Evolutionary conservation across 2,888 invertebrate genomes (phyloP).

Genomic region (Amiota mariae): DNA sequence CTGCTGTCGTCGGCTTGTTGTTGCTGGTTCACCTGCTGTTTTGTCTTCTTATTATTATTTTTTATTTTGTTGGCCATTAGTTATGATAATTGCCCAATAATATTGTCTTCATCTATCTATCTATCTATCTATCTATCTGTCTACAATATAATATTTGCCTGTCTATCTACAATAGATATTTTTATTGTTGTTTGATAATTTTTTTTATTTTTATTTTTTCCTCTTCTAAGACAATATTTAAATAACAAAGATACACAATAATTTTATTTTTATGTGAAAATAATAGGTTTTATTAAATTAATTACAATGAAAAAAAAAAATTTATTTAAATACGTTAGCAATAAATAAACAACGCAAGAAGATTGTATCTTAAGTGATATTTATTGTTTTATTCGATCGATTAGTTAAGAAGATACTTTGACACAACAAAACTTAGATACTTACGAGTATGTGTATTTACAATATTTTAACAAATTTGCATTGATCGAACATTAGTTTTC

Average conservation of each 20-base stretch:
- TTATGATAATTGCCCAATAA: slow-evolving; percentile 29
- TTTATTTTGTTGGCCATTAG: slow-evolving; percentile 13
- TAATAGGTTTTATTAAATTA: slow-evolving; percentile 62
- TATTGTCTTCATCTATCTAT: neutral
- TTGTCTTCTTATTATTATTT: too few species aligned
- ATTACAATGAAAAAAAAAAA: slow-evolving; percentile 44
- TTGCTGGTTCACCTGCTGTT: neutral
- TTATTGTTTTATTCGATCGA: slow-evolving; percentile 20
- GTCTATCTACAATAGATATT: too few species aligned
- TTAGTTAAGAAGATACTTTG: neutral
- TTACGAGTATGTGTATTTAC: too few species aligned
- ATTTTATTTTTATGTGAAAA: slow-evolving; percentile 40
- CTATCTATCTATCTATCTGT: too few species aligned
- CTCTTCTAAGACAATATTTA: neutral
- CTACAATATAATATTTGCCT: too few species aligned
- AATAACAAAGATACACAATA: slow-evolving; percentile 5
- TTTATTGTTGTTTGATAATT: too few species aligned
- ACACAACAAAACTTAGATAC: neutral
- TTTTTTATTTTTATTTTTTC: too few species aligned
- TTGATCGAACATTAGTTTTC: neutral
- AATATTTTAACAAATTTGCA: neutral
- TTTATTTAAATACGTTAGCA: slow-evolving; percentile 11
- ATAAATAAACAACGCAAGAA: slow-evolving; percentile 16
- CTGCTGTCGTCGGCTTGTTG: slow-evolving; percentile 15
- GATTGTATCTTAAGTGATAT: slow-evolving; percentile 8